Evolutionary conservation across 2,888 invertebrate species (phyloP).

Genomic region (Baronia brevicornis): DNA sequence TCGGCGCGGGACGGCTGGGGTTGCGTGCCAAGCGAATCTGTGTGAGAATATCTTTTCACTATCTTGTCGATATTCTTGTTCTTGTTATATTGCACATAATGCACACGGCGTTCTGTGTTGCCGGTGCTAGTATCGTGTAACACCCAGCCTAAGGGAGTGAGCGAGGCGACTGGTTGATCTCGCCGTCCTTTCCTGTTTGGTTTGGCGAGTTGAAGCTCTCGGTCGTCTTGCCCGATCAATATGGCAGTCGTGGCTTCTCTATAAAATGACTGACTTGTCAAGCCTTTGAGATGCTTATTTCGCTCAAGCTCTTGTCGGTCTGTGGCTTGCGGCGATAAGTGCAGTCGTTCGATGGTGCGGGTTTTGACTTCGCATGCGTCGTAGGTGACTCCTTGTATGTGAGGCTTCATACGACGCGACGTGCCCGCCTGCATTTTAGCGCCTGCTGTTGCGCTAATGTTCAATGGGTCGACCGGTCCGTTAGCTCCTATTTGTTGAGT

Average conservation of each 20-base stretch:
- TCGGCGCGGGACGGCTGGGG: too few species aligned
- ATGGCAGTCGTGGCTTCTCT: conserved; percentile 1
- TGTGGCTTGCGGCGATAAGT: neutral
- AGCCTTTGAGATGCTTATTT: neutral
- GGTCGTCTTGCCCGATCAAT: conserved; percentile 15
- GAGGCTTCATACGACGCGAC: conserved; percentile 31
- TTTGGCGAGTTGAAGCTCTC: conserved; percentile 8
- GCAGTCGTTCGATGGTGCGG: too few species aligned
- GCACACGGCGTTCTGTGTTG: too few species aligned
- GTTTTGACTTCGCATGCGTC: too few species aligned
- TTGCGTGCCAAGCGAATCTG: neutral
- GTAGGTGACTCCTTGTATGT: conserved; percentile 14
- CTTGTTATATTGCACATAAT: neutral
- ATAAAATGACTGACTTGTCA: neutral
- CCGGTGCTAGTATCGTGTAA: too few species aligned
- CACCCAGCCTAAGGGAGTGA: conserved; percentile 13
- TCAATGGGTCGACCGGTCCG: conserved; percentile 6
- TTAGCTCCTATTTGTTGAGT: too few species aligned
- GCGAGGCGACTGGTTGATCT: conserved; percentile 13
- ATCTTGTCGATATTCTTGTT: too few species aligned
- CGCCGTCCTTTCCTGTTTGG: conserved; percentile 1
- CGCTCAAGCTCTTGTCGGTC: too few species aligned
- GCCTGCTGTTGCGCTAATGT: conserved; percentile 3
- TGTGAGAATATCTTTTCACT: neutral
- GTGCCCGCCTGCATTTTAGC: too few species aligned